Evolutionary conservation across 2,113 vertebrate species (phyloP), one percentile per base, ranked within the genome.

Genomic region (Gymnarchus niloticus): DNA sequence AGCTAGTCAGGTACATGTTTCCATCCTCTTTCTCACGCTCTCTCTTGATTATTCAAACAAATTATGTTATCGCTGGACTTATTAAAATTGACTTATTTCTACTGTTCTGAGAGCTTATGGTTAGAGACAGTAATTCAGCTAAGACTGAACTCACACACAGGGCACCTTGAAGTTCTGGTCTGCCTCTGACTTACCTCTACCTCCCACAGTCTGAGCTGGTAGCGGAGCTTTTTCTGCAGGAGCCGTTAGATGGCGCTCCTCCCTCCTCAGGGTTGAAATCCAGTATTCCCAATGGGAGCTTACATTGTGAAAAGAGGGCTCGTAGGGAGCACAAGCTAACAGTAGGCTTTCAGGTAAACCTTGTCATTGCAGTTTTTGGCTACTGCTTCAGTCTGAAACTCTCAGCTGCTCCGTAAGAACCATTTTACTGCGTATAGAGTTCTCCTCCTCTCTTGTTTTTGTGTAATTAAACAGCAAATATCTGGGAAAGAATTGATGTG

Each of bases 1-100:
- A 93, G 95, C 94, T 21, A 96, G 96, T 91, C 94, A 96, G 95
- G 96, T 95, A 87, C 48, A 81, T 6, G 4, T 10, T 54, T 44
- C 10, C 28, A 19, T 44, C 28, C 48, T 7, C 7, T 76, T 82
- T 37, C 19, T 41, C 17, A 17, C 46, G 25, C 41, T 46, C 17
- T 19, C 1, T 4, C n/a, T 0, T 17, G 7, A 14, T 56, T 46
- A 28, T 61, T 19, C n/a, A 19, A 28, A 46, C 44, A 10, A 21
- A 41, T 48, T 41, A 1, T 4, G 33, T 48, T 46, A 37, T 37
- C 17, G 28, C 61, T 37, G 61, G 41, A 73, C 65, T 17, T 65
- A 1, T 33, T 65, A 14, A 65, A 28, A 28, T 65, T 65, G n/a
- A n/a, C 19, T 77, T 44, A 59, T 59, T 59, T 59, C 23, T 59